Percentiles rank a stretch among this genome's conserved stretches.
These are phyloP conservation scores for Scaptomyza hsui DNA, from an alignment of 1,140 invertebrate genomes.

Conservation along the genomic window DNA sequence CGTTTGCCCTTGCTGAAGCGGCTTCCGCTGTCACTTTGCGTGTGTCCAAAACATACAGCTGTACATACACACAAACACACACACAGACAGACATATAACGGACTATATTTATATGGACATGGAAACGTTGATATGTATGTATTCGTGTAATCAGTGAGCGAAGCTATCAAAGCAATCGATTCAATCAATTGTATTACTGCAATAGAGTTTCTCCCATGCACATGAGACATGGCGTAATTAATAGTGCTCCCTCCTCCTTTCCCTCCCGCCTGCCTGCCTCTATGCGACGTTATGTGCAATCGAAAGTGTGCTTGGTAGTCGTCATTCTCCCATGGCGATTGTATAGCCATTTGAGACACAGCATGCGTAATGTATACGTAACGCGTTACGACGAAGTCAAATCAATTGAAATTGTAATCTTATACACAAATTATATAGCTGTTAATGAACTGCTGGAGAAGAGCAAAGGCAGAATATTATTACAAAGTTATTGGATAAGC, in stretches of 20 bases:
- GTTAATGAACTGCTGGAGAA: neutral
- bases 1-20: slow-evolving; percentile 19
- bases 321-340: slow-evolving; percentile 30
- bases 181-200: slow-evolving; percentile 29
- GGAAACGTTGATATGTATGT: neutral
- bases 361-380: slow-evolving; percentile 43
- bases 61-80: neutral
- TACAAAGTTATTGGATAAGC: neutral
- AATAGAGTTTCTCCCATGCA: neutral
- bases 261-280: neutral
- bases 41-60: neutral
- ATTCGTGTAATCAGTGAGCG: slow-evolving; percentile 9
- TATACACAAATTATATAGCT: slow-evolving; percentile 1
- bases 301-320: slow-evolving; percentile 13
- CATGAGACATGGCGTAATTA: slow-evolving; percentile 30
- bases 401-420: slow-evolving; percentile 8
- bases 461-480: neutral
- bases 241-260: neutral
- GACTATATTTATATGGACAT: slow-evolving; percentile 3
- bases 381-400: slow-evolving; percentile 18
- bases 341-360: slow-evolving; percentile 4
- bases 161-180: slow-evolving; percentile 28
- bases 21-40: slow-evolving; percentile 22
- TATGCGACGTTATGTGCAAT: slow-evolving; percentile 4
- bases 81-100: neutral